Evolutionary conservation across 2,113 vertebrate species (phyloP), one percentile per base, ranked within the genome.

Genomic region (Anoplopoma fimbria): DNA sequence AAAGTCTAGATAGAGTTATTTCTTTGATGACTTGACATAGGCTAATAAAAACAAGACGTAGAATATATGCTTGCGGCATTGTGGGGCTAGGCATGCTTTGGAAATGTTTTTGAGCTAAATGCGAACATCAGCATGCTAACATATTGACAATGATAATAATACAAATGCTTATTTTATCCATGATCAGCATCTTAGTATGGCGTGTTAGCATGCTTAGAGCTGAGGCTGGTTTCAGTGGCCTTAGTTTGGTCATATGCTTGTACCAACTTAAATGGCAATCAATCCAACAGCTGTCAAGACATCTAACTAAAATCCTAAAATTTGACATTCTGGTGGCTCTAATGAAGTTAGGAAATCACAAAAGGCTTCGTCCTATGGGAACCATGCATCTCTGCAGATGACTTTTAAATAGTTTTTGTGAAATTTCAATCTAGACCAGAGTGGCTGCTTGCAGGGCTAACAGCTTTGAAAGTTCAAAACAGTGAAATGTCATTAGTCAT

Each of bases 361-460:
- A 38, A 57, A 9, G n/a, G 61, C 55, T 2, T 8, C 2, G 31
- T 82, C 42, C 10, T 55, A 17, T 40, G 64, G 63, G 31, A 75
- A 53, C 14, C 10, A 34, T n/a, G n/a, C n/a, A n/a, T 19, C n/a
- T 4, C 33, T 47, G 23, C 55, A 23, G 6, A 21, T 2, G 34
- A 27, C 42, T 49, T 9, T 77, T n/a, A 7, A 23, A 29, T 17
- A 2, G 2, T 64, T 8, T 69, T 58, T 61, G 27, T 19, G 21
- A 49, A 19, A 49, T 12, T 29, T 75, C 14, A 53, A 31, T 33
- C 23, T 67, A 36, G 33, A 38, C n/a, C 23, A 75, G 13, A 45
- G 33, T 51, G 71, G 63, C 45, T 51, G 21, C 53, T 67, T 17
- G 49, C 21, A 33, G 45, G 58, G 27, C 19, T 79, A 53, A 60